phyloP scores from a whole-genome alignment of 2,888 invertebrate genomes.

The Aphidoletes aphidimyza region DNA sequence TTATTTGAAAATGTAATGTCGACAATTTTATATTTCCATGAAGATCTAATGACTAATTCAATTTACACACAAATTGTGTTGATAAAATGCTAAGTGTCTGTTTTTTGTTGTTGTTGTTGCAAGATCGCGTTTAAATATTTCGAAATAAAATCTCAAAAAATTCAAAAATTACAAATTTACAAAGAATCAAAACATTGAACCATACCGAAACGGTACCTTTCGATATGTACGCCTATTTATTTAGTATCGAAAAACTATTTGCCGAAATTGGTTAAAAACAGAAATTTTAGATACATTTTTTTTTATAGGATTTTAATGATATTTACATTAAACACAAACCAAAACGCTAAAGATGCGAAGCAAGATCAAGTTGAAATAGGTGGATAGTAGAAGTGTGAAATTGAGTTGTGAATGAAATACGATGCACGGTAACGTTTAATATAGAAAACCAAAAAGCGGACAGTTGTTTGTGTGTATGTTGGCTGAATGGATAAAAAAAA shows the following conservation, averaged over 20 bases:
- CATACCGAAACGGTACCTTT: too few relatives aligned
- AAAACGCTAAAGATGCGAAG: background rate
- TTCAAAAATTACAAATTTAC: too few relatives aligned
- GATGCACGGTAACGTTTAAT: constrained; percentile 24
- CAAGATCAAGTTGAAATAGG: background rate
- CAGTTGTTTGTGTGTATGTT: constrained; percentile 14
- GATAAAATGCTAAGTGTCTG: background rate
- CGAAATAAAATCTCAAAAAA: too few relatives aligned
- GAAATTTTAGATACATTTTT: too few relatives aligned
- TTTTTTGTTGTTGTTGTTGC: background rate
- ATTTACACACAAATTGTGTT: background rate
- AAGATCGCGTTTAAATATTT: too few relatives aligned
- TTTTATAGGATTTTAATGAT: background rate
- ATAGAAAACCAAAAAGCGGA: constrained; percentile 12
- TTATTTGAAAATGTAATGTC: background rate
- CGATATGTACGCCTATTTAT: too few relatives aligned
- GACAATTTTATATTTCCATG: constrained; percentile 39
- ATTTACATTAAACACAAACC: constrained; percentile 30
- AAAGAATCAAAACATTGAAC: too few relatives aligned
- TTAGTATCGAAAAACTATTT: too few relatives aligned
- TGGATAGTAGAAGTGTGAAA: background rate
- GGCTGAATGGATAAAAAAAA: constrained; percentile 16
- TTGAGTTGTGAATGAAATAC: background rate
- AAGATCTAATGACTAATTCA: background rate
- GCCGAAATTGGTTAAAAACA: too few relatives aligned